phyloP scores from a whole-genome alignment of 2,888 invertebrate genomes.

The Nymphalis polychloros region DNA sequence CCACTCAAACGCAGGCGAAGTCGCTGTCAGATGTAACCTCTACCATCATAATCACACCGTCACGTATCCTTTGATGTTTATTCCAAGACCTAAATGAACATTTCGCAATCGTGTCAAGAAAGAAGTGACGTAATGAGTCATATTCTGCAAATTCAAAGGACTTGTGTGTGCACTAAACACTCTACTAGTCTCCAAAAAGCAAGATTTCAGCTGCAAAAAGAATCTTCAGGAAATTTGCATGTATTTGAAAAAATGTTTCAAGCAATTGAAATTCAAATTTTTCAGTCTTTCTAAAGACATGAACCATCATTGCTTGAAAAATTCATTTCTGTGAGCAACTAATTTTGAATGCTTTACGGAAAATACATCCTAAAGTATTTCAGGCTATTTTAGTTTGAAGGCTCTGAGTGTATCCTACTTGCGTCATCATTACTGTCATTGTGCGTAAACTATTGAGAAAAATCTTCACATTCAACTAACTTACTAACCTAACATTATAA shows the following conservation, averaged over 20 bases:
- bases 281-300: background rate
- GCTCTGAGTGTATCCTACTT: constrained; percentile 16
- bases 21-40: no score
- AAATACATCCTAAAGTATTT: constrained; percentile 4
- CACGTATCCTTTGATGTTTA: background rate
- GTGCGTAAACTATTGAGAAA: constrained; percentile 14
- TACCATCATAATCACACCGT: no score
- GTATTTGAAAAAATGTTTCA: background rate
- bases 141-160: constrained; percentile 8
- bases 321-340: background rate
- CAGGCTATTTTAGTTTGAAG: background rate
- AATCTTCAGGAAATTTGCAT: background rate
- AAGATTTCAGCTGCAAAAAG: background rate
- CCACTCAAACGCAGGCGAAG: no score
- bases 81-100: constrained; percentile 4
- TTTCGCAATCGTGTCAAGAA: constrained; percentile 8
- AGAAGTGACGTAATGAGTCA: constrained; percentile 5
- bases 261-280: background rate
- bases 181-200: background rate
- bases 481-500: constrained; percentile 1
- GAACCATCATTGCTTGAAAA: background rate
- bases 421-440: constrained; percentile 18
- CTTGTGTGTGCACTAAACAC: no score
- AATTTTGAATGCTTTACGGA: background rate
- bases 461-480: constrained; percentile 10